Base-by-base conservation (phyloP, 2,888 invertebrate species). In the Macropis europaea region DNA sequence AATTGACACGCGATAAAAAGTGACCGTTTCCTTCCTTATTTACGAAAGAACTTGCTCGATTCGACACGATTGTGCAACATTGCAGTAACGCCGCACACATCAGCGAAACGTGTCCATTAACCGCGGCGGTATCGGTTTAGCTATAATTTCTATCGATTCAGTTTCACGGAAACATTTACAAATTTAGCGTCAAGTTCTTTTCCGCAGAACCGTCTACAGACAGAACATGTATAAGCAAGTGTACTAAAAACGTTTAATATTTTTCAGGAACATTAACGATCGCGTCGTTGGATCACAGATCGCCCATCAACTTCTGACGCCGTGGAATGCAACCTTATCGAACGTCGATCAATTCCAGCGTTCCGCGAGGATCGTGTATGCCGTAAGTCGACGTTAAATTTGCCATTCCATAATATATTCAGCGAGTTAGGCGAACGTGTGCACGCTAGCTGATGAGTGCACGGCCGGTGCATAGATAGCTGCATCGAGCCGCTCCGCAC, bases 351-450 rank as follows among this genome's bases (percentile, higher is more conserved):
- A 57, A 28, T n/a, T 9, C 11, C 24, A 4, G 13, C 6, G n/a
- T 64, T 59, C 32, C 48, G 30, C 47, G 38, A 26, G 32, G 36
- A 28, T 36, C 43, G 36, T 34, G 17, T 15, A 15, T 28, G n/a
- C 6, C 9, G 22, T 2, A 3, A 61, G 57, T 34, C 32, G 66
- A 54, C 61, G 11, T 61, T 64, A 68, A 66, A 52, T 59, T 71
- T 47, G 36, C 61, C 47, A 43, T 48, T 68, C 53, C 66, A 79
- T 79, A 71, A 79, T 77, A 71, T 80, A 79, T 79, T 80, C 68
- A 79, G 22, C 43, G 67, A 60, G 40, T 17, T 38, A 11, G 43
- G 45, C 64, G 60, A 52, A 75, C 53, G 56, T 43, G 40, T 24
- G 59, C 53, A 67, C 59, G 67, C 60, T 34, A 50, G 43, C 67